Conservation (phyloP, 2,797 vertebrate species). For the Acrocephalus scirpaceus region DNA sequence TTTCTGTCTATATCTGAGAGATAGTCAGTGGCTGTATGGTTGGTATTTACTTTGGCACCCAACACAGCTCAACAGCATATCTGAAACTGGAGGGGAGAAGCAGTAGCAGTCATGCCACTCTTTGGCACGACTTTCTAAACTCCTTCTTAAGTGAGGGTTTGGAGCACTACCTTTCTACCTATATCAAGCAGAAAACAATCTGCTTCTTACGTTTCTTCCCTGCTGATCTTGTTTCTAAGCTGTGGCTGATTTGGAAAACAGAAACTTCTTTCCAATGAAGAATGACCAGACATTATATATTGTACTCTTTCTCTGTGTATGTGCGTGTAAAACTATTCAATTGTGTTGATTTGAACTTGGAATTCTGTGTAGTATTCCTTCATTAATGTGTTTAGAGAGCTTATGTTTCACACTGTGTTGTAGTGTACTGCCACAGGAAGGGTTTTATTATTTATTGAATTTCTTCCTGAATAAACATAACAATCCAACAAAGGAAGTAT, state of each 20-base stretch:
- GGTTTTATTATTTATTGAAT: conserved; percentile 15
- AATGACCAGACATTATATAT: background rate
- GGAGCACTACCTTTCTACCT: background rate
- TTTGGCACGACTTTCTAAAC: background rate
- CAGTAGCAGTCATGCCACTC: background rate
- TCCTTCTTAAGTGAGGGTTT: background rate
- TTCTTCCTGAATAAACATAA: conserved; percentile 29
- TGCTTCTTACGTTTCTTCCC: background rate
- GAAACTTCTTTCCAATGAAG: background rate
- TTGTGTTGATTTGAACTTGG: background rate
- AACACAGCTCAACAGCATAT: background rate
- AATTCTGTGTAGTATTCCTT: background rate
- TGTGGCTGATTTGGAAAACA: background rate
- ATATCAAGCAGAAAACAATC: background rate
- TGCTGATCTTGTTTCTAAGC: background rate
- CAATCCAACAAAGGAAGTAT: background rate
- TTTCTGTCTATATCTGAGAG: background rate
- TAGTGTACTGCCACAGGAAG: background rate
- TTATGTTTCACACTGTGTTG: background rate
- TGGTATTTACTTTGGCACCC: background rate
- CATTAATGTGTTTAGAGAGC: background rate
- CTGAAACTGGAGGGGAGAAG: background rate
- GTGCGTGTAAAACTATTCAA: background rate
- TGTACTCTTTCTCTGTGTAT: background rate
- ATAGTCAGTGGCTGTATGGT: background rate